phyloP scores from a whole-genome alignment of 2,888 invertebrate species.

The Mamestra brassicae region DNA sequence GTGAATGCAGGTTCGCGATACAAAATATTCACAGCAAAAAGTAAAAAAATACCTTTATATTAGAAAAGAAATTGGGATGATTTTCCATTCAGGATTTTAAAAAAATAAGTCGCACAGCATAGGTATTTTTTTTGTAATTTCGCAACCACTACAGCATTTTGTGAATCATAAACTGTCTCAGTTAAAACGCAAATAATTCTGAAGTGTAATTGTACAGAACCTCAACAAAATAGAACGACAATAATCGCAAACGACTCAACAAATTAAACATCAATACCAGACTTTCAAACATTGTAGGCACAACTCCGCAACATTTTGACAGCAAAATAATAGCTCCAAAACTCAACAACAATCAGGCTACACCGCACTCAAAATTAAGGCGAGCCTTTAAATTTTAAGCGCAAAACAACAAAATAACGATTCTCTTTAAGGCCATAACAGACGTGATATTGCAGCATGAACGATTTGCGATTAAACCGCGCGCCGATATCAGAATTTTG shows the following conservation, averaged over 20 bases:
- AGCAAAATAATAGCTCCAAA: conserved; percentile 48
- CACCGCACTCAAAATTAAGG: conserved; percentile 43
- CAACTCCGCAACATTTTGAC: conserved; percentile 44
- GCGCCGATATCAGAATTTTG: no score
- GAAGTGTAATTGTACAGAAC: neutral
- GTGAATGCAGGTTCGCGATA: neutral
- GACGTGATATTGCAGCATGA: neutral
- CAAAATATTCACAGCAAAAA: neutral
- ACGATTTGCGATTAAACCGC: neutral
- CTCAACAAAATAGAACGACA: neutral
- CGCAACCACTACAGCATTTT: neutral
- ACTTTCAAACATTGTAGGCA: conserved; percentile 31
- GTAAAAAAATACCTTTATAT: no score
- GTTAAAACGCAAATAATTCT: neutral
- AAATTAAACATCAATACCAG: conserved; percentile 60
- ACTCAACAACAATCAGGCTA: conserved; percentile 37
- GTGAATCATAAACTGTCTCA: neutral
- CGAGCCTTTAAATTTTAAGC: conserved; percentile 30
- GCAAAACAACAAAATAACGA: conserved; percentile 36
- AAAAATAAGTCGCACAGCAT: neutral
- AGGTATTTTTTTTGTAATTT: neutral
- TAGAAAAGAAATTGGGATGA: no score
- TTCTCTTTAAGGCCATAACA: conserved; percentile 18
- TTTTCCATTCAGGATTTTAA: neutral
- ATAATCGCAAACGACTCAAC: conserved; percentile 34